Evolutionary conservation across 2,113 vertebrate genomes (phyloP), one percentile per base, ranked within the genome.

Genomic region (Suricata suricatta): DNA sequence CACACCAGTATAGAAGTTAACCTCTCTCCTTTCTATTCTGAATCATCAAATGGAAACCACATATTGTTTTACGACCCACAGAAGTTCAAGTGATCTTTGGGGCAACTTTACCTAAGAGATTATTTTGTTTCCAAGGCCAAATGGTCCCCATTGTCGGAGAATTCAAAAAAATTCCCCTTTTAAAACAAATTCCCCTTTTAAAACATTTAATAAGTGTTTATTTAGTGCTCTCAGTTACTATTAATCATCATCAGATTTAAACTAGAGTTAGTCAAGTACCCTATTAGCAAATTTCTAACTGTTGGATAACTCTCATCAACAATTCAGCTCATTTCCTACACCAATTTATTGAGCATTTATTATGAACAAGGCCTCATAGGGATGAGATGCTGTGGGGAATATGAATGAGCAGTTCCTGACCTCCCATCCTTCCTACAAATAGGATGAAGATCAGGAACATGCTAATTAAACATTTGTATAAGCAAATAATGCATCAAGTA

Each of bases 401-500:
- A 63, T 16, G 41, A 80, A 80, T 27, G 27, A 57, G 50, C 76
- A 21, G 21, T 77, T 44, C 66, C 66, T 88, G 92, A 91, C 83
- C 87, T 93, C 41, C 71, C 44, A 69, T 54, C 66, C 82, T 52
- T 74, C 72, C 91, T 47, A 91, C 81, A 86, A 81, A 89, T 3
- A 95, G 52, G 93, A 74, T 3, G 14, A 89, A 41, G 52, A 79
- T 50, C 15, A 29, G 50, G 64, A 69, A 90, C 71, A 35, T 31
- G 38, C 77, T 84, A 88, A 88, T 85, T 13, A 76, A 60, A 97
- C 25, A 38, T 64, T 79, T 88, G 77, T 89, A 38, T 74, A 89
- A 90, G 95, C 72, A 96, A 95, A 97, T 74, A 89, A 54, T 19
- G 35, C 52, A 93, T 91, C 88, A 60, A 94, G 68, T 87, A 96